Base-by-base conservation (phyloP, 1,140 invertebrate species). In the Chlorops oryzae region DNA sequence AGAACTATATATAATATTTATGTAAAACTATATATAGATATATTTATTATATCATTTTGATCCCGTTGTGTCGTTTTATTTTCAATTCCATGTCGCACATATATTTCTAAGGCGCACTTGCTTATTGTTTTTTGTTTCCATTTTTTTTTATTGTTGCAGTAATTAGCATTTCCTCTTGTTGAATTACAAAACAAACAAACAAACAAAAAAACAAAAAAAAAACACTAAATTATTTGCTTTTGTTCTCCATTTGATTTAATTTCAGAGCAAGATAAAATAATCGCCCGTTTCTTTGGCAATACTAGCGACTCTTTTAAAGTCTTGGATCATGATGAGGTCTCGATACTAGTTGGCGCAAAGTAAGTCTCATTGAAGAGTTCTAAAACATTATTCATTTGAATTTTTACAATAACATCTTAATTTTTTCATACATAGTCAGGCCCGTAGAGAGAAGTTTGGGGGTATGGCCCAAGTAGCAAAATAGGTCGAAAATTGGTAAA, bases 221-320 rank as follows among this genome's bases (percentile, higher is more conserved):
- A n/a, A n/a, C n/a, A n/a, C n/a, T n/a, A n/a, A n/a, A n/a, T n/a
- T n/a, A n/a, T n/a, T n/a, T n/a, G n/a, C n/a, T n/a, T n/a, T n/a
- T n/a, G n/a, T n/a, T n/a, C n/a, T n/a, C n/a, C n/a, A n/a, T 7
- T 32, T 32, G 7, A 32, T 32, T 13, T 7, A 32, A 32, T 32
- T 32, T 32, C 27, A 32, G 67, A 67, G 42, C 50, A 59, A 59
- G 67, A 72, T 57, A 63, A 64, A 54, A 57, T 70, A 52, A 56
- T 62, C 49, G 53, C 60, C 42, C 59, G 63, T 57, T 64, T 71
- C 47, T 64, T 62, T 54, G 69, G 69, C 55, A 72, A 72, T 47
- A 59, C 54, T 20, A 69, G 73, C 44, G 75, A 77, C 56, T 74
- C 75, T 58, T 78, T 77, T 62, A 75, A 75, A 61, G 70, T 78